Percentiles rank a stretch among this genome's conserved stretches.
These are phyloP conservation scores for Lepidocyrtinus sp. DNA, from an alignment of 2,888 invertebrate genomes.

Conservation along the genomic window DNA sequence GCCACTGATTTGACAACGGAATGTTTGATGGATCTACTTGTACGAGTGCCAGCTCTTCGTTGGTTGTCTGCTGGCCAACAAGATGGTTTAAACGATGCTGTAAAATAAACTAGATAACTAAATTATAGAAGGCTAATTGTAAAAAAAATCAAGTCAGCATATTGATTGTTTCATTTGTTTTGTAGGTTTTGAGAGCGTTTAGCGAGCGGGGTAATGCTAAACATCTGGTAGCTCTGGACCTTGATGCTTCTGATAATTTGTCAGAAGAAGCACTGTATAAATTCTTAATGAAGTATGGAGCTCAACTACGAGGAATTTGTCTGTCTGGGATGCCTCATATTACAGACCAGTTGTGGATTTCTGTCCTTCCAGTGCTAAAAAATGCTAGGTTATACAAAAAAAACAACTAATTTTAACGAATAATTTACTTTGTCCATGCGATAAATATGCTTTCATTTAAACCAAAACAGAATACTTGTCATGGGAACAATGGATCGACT, in stretches of 20 bases:
- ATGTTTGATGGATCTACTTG: conserved; percentile 92
- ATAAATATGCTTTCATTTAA: neutral
- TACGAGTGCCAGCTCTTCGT: conserved; percentile 86
- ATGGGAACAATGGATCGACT: conserved; percentile 98
- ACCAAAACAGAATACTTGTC: conserved; percentile 86
- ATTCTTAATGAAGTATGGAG: conserved; percentile 91
- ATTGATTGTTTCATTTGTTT: neutral
- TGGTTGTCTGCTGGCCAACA: conserved; percentile 97
- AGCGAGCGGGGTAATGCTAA: conserved; percentile 85
- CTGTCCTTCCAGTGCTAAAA: conserved; percentile 90
- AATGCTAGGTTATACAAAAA: conserved; percentile 85
- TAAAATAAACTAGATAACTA: conserved; percentile 70
- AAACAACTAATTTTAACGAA: too few species aligned
- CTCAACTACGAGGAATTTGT: conserved; percentile 88
- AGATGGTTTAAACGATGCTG: conserved; percentile 97
- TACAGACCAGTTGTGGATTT: conserved; percentile 98
- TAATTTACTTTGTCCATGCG: too few species aligned
- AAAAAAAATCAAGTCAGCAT: neutral
- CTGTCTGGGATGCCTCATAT: conserved; percentile 98
- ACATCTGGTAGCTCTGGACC: conserved; percentile 88
- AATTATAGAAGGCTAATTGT: neutral
- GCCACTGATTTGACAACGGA: conserved; percentile 97
- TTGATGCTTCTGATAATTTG: conserved; percentile 96
- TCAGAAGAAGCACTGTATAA: conserved; percentile 93
- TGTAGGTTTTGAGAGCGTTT: conserved; percentile 87